Evolutionary conservation across 2,797 vertebrate species (phyloP).

Genomic region (Gobionotothen gibberifrons): DNA sequence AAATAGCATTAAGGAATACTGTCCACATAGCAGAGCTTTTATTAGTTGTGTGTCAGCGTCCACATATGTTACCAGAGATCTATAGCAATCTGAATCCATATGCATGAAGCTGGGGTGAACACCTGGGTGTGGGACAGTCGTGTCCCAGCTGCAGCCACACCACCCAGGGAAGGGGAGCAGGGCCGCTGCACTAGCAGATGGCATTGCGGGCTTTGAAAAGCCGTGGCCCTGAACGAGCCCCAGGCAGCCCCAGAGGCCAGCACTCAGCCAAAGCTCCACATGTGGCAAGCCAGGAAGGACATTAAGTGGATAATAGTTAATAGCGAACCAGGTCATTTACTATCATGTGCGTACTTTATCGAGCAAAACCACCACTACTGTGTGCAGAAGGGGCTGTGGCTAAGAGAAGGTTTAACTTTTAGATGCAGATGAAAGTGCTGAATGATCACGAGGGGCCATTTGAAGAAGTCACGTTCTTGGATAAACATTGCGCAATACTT

Average conservation of each 20-base stretch:
- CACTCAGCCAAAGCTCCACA: conserved; percentile 74
- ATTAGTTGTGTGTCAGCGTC: conserved; percentile 53
- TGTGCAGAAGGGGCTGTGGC: conserved; percentile 65
- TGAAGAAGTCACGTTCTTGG: conserved; percentile 71
- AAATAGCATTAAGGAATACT: conserved; percentile 55
- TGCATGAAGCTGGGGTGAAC: conserved; percentile 67
- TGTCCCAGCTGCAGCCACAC: conserved; percentile 61
- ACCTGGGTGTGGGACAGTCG: conserved; percentile 61
- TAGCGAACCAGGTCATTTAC: conserved; percentile 87
- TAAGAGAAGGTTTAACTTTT: conserved; percentile 76
- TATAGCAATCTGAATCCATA: conserved; percentile 65
- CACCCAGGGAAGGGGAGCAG: conserved; percentile 48
- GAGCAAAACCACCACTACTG: conserved; percentile 76
- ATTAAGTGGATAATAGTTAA: conserved; percentile 89
- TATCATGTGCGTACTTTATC: conserved; percentile 86
- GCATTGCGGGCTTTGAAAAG: conserved; percentile 80
- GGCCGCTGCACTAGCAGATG: conserved; percentile 79
- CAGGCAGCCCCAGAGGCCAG: conserved; percentile 80
- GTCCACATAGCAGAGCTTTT: conserved; percentile 54
- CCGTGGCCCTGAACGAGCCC: conserved; percentile 82
- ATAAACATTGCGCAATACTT: conserved; percentile 82
- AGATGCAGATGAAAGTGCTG: conserved; percentile 76
- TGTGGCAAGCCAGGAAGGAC: conserved; percentile 81
- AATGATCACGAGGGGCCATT: conserved; percentile 71
- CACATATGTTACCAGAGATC: conserved; percentile 59